A percentile compares a stretch with the other conserved stretches of the same genome.
Conservation (phyloP, 92 coral and sea anemone species). For the Muricea muricata region DNA sequence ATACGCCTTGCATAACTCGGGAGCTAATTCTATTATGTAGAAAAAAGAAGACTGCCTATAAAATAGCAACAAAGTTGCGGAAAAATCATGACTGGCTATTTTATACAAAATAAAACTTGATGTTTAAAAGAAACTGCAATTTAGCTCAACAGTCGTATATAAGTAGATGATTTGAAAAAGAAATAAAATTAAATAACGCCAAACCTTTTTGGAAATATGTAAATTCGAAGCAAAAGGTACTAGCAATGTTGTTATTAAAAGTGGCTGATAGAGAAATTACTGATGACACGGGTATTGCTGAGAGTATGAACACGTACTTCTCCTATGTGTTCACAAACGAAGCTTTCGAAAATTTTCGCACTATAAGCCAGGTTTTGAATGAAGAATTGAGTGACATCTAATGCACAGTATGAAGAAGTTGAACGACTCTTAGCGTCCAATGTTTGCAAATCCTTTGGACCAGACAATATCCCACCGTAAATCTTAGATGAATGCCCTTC, state of each 20-base stretch:
- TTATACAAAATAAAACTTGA: conserved; percentile 5
- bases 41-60: conserved; percentile 49
- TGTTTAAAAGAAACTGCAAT: conserved; percentile 52
- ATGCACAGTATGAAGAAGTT: neutral
- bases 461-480: neutral
- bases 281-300: neutral
- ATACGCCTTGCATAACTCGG: conserved; percentile 66
- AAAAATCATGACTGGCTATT: neutral
- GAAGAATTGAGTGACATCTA: neutral
- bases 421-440: neutral
- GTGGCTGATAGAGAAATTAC: neutral
- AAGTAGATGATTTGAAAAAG: conserved; percentile 38
- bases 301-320: neutral
- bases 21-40: conserved; percentile 49
- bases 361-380: neutral
- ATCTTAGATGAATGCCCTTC: neutral
- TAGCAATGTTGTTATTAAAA: neutral
- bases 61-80: conserved; percentile 43
- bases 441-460: neutral
- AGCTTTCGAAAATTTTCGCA: neutral
- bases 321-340: conserved; percentile 18
- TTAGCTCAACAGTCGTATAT: conserved; percentile 48
- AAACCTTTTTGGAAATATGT: conserved; percentile 65
- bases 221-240: conserved; percentile 49
- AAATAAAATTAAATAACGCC: conserved; percentile 49